Percentiles rank a stretch among this genome's conserved stretches.
Conservation (phyloP, 2,113 vertebrate genomes). For the Dolichotis patagonum region DNA sequence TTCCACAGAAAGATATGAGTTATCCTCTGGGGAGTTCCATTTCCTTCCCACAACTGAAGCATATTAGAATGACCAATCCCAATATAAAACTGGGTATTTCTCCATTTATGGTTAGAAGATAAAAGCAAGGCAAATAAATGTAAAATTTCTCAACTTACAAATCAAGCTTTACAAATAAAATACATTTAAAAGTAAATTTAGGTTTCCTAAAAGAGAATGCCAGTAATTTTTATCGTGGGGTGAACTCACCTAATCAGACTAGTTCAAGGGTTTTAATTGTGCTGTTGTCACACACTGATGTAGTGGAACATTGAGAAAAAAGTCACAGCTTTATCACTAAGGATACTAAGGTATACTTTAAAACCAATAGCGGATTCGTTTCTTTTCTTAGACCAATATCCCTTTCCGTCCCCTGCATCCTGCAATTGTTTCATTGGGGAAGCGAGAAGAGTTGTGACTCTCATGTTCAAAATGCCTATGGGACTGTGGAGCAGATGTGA, state of each 20-base stretch:
- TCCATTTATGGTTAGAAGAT: not conserved
- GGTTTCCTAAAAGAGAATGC: not conserved
- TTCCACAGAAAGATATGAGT: conserved; percentile 37
- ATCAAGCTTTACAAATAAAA: conserved; percentile 3
- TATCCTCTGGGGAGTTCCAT: not conserved
- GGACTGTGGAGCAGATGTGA: not conserved
- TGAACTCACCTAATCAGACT: not conserved
- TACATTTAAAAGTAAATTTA: not conserved
- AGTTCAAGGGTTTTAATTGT: not conserved
- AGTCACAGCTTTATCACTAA: not conserved
- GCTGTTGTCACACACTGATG: not conserved
- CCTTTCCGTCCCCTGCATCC: not conserved
- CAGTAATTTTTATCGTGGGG: not conserved
- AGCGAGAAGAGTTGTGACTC: not conserved
- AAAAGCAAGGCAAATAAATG: not conserved
- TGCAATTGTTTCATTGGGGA: conserved; percentile 35
- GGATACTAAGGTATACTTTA: not conserved
- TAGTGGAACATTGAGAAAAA: not conserved
- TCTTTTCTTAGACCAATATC: not conserved
- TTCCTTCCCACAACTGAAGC: not conserved
- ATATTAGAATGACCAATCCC: not conserved
- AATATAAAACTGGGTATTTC: not conserved
- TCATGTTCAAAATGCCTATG: not conserved
- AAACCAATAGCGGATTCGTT: not conserved
- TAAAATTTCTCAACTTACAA: conserved; percentile 1